A percentile compares a stretch with the other conserved stretches of the same genome.
Evolutionary conservation across 2,888 invertebrate species (phyloP).

Genomic region (Panopea generosa): DNA sequence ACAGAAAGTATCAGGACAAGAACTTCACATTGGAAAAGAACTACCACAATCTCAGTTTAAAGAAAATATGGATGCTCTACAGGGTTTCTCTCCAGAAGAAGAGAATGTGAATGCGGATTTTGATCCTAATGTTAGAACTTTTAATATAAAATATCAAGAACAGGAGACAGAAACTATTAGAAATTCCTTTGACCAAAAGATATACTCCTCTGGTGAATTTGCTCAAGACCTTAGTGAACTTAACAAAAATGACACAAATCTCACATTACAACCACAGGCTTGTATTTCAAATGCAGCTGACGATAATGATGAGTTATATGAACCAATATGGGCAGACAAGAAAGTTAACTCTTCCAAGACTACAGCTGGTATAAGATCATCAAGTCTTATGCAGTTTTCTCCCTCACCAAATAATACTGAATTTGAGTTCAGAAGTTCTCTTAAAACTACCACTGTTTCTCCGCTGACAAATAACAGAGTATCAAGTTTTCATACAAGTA

Average conservation of each 20-base stretch:
- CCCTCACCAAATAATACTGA: slow-evolving; percentile 14
- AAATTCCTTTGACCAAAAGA: background rate
- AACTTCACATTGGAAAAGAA: background rate
- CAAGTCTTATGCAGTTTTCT: slow-evolving; percentile 51
- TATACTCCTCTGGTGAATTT: background rate
- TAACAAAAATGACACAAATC: background rate
- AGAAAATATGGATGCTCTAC: no score
- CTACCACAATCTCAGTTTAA: background rate
- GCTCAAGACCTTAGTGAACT: background rate
- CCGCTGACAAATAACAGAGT: slow-evolving; percentile 9
- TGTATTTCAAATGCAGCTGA: background rate
- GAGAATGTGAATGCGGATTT: background rate
- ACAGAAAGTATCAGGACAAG: background rate
- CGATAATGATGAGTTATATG: slow-evolving; percentile 42
- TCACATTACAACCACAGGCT: background rate
- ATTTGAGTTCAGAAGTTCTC: background rate
- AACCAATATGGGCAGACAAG: slow-evolving; percentile 58
- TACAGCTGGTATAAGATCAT: slow-evolving; percentile 16
- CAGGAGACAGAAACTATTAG: background rate
- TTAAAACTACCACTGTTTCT: background rate
- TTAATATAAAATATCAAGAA: slow-evolving; percentile 7
- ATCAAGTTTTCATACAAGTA: slow-evolving; percentile 7
- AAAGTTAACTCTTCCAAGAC: background rate
- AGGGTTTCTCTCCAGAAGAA: no score
- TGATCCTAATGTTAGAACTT: background rate